Conservation (phyloP, 35 echinoderm and acorn worm species). For the Apostichopus californicus region DNA sequence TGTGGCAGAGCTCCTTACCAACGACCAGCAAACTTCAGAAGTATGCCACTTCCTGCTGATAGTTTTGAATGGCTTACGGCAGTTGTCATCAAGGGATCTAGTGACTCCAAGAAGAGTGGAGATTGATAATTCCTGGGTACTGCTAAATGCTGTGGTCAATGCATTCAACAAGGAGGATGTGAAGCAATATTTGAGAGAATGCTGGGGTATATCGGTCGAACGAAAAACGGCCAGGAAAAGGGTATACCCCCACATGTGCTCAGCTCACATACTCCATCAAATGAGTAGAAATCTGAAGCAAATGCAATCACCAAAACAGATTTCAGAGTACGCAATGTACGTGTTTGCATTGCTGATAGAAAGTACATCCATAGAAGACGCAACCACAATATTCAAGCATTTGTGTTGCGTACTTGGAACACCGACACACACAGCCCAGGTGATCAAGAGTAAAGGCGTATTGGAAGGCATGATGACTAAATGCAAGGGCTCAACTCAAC, state of each 20-base stretch:
- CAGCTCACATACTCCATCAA: constrained; percentile 17
- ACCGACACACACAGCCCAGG: not conserved
- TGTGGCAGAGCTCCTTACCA: constrained; percentile 38
- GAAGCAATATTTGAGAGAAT: constrained; percentile 15
- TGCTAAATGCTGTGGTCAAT: constrained; percentile 19
- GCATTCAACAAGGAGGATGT: constrained; percentile 39
- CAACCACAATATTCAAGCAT: not conserved
- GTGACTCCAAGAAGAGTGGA: not conserved
- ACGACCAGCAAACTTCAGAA: constrained; percentile 46
- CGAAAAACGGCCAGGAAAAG: not conserved
- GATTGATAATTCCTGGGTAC: constrained; percentile 42
- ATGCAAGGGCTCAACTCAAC: not conserved
- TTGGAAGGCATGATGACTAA: not conserved
- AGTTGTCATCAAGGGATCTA: not conserved
- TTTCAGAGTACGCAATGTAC: constrained; percentile 7
- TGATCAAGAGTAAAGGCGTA: not conserved
- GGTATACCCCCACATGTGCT: constrained; percentile 37
- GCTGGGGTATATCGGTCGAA: not conserved
- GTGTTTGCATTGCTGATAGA: not conserved
- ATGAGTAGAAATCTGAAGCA: not conserved
- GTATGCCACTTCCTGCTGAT: constrained; percentile 30
- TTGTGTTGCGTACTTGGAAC: not conserved
- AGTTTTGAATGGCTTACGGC: not conserved
- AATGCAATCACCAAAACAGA: not conserved
- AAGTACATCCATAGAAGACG: not conserved